These are phyloP conservation scores for Pseudolaguvia tuberculata DNA, from an alignment of 2,113 vertebrate genomes.

Conservation along the genomic window DNA sequence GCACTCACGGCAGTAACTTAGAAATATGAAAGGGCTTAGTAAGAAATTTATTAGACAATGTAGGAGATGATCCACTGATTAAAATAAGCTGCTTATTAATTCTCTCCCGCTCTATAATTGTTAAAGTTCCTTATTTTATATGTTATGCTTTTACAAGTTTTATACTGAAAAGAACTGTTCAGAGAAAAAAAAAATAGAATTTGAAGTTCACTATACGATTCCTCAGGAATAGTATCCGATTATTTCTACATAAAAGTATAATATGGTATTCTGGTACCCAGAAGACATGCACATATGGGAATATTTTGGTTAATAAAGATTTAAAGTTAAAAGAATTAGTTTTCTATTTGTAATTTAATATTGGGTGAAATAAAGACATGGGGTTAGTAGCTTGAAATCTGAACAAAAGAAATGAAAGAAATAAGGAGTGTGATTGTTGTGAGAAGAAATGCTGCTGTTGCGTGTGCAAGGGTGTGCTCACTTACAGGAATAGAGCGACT, in stretches of 20 bases:
- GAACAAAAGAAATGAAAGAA: neutral
- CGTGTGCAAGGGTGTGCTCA: constrained; percentile 49
- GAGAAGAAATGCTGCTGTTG: constrained; percentile 44
- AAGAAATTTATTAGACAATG: constrained; percentile 26
- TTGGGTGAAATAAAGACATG: neutral
- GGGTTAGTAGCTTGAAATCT: neutral
- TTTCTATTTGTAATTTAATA: neutral
- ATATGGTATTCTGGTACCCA: neutral
- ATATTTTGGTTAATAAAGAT: neutral
- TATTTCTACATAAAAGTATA: neutral
- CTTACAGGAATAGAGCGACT: constrained; percentile 94
- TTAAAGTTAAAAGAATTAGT: neutral
- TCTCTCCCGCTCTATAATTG: too few relatives aligned
- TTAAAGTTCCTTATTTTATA: neutral
- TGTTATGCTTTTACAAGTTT: neutral
- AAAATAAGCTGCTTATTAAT: too few relatives aligned
- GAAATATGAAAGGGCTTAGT: constrained; percentile 15
- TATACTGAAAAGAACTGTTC: neutral
- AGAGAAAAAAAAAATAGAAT: neutral
- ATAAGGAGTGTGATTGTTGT: neutral
- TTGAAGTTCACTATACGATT: neutral
- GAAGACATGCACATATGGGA: neutral
- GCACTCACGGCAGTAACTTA: constrained; percentile 19
- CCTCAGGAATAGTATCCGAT: too few relatives aligned
- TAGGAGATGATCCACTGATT: neutral